Conservation (phyloP, 2,888 invertebrate genomes). For the Listrodromus nycthemerus region DNA sequence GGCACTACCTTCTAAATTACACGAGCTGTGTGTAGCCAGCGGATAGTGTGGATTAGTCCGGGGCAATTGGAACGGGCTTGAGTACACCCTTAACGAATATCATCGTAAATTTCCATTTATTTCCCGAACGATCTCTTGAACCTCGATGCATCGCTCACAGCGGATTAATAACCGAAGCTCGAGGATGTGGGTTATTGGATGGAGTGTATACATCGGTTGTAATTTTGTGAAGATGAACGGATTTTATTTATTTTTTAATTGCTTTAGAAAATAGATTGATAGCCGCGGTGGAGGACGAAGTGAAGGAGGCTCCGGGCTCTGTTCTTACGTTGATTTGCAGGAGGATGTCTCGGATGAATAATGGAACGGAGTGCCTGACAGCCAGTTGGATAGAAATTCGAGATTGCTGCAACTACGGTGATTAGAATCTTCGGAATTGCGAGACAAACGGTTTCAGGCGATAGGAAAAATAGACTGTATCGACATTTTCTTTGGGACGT, state of each 20-base stretch:
- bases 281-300: slow-evolving; percentile 24
- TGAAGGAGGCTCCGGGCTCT: slow-evolving; percentile 41
- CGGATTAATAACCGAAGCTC: slow-evolving; percentile 61
- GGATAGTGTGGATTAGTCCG: slow-evolving; percentile 54
- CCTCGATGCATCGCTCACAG: slow-evolving; percentile 48
- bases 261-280: slow-evolving; percentile 57
- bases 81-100: slow-evolving; percentile 63
- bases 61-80: slow-evolving; percentile 28
- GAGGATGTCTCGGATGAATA: slow-evolving; percentile 5
- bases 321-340: slow-evolving; percentile 31
- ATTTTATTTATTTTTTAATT: slow-evolving; percentile 27
- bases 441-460: neutral
- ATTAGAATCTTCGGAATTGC: neutral
- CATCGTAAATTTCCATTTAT: slow-evolving; percentile 69
- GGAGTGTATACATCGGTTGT: slow-evolving; percentile 19
- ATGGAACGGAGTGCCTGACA: neutral
- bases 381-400: neutral
- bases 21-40: slow-evolving; percentile 43
- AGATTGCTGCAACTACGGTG: neutral
- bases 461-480: no score
- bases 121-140: slow-evolving; percentile 61
- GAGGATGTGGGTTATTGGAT: slow-evolving; percentile 28
- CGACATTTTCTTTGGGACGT: neutral
- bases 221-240: slow-evolving; percentile 46
- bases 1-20: slow-evolving; percentile 58